These are phyloP conservation scores for Crotalus viridis DNA, from an alignment of 2,113 vertebrate genomes.

Conservation along the genomic window DNA sequence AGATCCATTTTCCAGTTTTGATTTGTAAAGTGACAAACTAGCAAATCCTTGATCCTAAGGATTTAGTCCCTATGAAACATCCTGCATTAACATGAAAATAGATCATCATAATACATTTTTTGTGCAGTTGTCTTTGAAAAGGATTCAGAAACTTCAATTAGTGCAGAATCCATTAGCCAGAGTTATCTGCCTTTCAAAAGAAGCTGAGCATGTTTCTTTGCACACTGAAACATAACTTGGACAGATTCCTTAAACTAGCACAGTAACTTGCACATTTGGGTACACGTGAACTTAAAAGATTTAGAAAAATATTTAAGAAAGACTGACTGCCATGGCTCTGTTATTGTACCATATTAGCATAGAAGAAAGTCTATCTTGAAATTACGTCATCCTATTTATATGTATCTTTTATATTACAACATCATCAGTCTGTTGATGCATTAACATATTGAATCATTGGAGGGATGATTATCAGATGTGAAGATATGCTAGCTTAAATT, in stretches of 20 bases:
- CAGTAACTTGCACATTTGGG: background rate
- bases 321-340: conserved; percentile 18
- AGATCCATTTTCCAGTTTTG: background rate
- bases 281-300: background rate
- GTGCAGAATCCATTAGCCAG: background rate
- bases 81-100: background rate
- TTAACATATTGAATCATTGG: conserved; percentile 21
- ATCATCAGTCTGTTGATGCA: conserved; percentile 53
- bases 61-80: background rate
- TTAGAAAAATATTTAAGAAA: conserved; percentile 35
- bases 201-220: background rate
- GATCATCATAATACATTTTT: background rate
- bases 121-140: background rate
- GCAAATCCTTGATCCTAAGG: no score
- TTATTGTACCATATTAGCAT: conserved; percentile 50
- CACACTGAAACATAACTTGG: background rate
- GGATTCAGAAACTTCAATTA: background rate
- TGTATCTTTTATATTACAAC: conserved; percentile 45
- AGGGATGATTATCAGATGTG: conserved; percentile 43
- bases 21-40: background rate
- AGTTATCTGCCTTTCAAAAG: background rate
- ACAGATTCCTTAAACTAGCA: background rate
- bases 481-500: conserved; percentile 56
- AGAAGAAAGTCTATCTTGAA: conserved; percentile 31
- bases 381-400: conserved; percentile 55